Conservation (phyloP, 2,888 invertebrate genomes). For the Spisula solida region DNA sequence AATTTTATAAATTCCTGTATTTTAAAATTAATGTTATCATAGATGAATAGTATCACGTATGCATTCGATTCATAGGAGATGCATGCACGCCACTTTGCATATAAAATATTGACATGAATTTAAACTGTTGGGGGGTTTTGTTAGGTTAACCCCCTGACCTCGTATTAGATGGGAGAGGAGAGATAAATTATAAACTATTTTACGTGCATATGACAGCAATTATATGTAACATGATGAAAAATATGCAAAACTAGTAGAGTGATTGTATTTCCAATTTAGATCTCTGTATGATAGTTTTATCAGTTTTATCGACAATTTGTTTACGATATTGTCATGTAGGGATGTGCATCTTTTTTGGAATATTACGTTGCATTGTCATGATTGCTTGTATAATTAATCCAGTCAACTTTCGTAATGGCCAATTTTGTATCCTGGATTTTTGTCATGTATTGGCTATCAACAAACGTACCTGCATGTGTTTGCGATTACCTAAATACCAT, state of each 20-base stretch:
- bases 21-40: not conserved
- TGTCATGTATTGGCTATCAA: no score
- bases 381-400: no score
- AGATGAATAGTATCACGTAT: not conserved
- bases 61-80: not conserved
- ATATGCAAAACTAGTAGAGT: not conserved
- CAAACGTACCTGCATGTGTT: no score
- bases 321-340: no score
- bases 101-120: constrained; percentile 17
- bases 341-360: no score
- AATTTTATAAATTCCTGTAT: constrained; percentile 4
- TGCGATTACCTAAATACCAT: no score
- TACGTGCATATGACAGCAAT: not conserved
- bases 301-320: no score
- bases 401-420: no score
- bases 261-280: not conserved
- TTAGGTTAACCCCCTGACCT: not conserved
- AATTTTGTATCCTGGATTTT: no score
- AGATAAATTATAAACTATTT: constrained; percentile 15
- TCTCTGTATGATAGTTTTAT: not conserved
- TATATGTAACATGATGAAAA: constrained; percentile 5
- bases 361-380: no score
- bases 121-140: not conserved
- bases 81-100: not conserved
- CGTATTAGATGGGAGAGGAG: not conserved